Percentiles rank a stretch among this genome's conserved stretches.
phyloP scores from a whole-genome alignment of 2,888 invertebrate species.

The Polydrusus cervinus region DNA sequence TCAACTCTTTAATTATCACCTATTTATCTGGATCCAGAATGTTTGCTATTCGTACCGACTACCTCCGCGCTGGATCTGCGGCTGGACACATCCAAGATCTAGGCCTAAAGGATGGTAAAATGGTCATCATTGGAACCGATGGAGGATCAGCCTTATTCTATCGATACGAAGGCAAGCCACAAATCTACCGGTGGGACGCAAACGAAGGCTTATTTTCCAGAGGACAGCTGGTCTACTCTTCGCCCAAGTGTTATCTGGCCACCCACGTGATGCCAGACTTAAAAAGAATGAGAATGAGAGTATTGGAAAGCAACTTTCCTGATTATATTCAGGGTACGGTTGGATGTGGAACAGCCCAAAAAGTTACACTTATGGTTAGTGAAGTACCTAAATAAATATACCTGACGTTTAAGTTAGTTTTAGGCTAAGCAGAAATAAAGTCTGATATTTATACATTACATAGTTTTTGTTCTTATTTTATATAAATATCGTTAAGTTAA shows the following conservation, averaged over 20 bases:
- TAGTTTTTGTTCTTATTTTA: background rate
- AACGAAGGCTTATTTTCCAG: conserved; percentile 67
- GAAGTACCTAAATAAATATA: conserved; percentile 14
- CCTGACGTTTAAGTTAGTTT: background rate
- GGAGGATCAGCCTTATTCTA: conserved; percentile 77
- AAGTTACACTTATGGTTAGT: conserved; percentile 37
- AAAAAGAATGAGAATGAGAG: conserved; percentile 75
- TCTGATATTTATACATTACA: conserved; percentile 3
- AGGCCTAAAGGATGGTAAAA: conserved; percentile 72
- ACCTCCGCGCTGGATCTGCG: conserved; percentile 74
- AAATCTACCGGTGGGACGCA: conserved; percentile 79
- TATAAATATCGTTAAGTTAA: no score
- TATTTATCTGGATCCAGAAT: conserved; percentile 75
- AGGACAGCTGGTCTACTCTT: conserved; percentile 74
- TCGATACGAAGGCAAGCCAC: conserved; percentile 77
- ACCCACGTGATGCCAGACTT: conserved; percentile 77
- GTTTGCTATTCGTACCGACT: conserved; percentile 75
- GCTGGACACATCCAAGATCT: conserved; percentile 75
- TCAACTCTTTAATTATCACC: conserved; percentile 72
- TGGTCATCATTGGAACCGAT: conserved; percentile 77
- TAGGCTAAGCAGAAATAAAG: conserved; percentile 8
- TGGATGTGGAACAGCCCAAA: conserved; percentile 73
- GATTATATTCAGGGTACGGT: conserved; percentile 77
- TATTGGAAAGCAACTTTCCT: conserved; percentile 79
- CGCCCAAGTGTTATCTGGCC: conserved; percentile 75